Conservation (phyloP, 2,888 invertebrate species). For the Dryocosmus kuriphilus region DNA sequence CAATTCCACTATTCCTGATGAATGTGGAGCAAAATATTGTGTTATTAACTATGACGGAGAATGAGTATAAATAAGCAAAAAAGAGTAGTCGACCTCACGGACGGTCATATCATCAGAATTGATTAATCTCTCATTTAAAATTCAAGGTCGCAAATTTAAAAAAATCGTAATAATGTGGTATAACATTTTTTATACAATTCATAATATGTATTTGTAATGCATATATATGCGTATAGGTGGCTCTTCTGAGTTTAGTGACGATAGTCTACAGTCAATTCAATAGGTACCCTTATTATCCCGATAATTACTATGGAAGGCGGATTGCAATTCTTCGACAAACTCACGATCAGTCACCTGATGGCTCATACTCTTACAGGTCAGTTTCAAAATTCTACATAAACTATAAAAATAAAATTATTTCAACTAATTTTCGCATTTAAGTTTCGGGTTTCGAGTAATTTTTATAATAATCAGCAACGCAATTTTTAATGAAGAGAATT, state of each 20-base stretch:
- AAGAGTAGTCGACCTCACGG: not conserved
- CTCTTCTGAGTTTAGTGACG: conserved; percentile 48
- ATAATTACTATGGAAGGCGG: conserved; percentile 59
- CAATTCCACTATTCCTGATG: not conserved
- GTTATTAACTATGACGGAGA: not conserved
- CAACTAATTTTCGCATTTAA: not conserved
- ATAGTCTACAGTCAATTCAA: conserved; percentile 51
- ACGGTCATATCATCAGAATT: not conserved
- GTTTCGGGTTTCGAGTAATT: not conserved
- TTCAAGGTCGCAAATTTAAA: not conserved
- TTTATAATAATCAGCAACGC: no score
- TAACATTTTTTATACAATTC: not conserved
- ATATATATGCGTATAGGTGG: conserved; percentile 42
- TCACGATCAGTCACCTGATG: conserved; percentile 72
- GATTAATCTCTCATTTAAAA: conserved; percentile 7
- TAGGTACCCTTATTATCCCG: conserved; percentile 34
- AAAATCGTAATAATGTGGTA: not conserved
- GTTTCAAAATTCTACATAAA: conserved; percentile 44
- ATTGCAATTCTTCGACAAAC: conserved; percentile 73
- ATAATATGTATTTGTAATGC: not conserved
- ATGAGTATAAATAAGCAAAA: not conserved
- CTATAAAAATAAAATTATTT: not conserved
- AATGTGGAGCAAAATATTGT: not conserved
- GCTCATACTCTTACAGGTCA: conserved; percentile 75
- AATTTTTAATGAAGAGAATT: no score